These are phyloP conservation scores for Corythornis cristatus DNA, from an alignment of 2,113 vertebrate species.

Conservation along the genomic window DNA sequence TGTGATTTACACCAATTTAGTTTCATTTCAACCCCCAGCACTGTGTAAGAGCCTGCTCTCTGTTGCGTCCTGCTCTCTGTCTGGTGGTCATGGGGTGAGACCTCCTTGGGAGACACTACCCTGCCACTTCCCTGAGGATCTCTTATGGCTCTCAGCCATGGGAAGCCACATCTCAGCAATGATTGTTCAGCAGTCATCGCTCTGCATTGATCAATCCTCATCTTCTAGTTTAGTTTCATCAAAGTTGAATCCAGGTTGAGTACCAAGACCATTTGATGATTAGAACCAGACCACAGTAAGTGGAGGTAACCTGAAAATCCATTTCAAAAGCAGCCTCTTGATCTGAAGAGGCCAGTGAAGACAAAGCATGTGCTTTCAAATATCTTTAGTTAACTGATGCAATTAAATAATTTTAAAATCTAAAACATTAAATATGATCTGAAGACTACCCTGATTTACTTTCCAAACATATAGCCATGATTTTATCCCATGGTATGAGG, in stretches of 20 bases:
- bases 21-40: background rate
- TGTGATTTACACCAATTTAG: background rate
- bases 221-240: background rate
- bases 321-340: background rate
- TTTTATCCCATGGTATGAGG: background rate
- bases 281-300: background rate
- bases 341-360: background rate
- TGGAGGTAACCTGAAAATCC: background rate
- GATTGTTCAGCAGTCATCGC: background rate
- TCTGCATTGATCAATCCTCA: background rate
- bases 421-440: background rate
- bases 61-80: background rate
- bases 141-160: accelerated
- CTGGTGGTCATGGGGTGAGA: background rate
- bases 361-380: background rate
- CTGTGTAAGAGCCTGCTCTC: background rate
- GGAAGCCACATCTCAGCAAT: background rate
- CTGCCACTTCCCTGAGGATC: accelerated
- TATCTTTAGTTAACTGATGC: background rate
- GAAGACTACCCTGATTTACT: background rate
- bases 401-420: background rate
- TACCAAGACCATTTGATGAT: background rate
- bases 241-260: background rate
- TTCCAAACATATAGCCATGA: background rate
- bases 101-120: background rate